phyloP scores from a whole-genome alignment of 2,888 invertebrate genomes.

The Cyrtodaria siliqua region DNA sequence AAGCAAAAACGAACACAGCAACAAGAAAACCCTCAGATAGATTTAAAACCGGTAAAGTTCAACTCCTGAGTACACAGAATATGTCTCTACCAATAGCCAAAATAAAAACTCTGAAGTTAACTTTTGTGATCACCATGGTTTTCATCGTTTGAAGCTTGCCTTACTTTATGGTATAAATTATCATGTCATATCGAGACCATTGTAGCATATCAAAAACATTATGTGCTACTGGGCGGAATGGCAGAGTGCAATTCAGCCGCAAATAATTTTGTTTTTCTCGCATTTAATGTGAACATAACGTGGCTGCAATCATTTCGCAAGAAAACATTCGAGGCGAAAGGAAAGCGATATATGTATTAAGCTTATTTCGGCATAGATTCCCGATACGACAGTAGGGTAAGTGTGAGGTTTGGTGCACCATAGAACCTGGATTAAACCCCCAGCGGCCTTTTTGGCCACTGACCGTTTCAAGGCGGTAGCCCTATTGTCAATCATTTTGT shows the following conservation, averaged over 20 bases:
- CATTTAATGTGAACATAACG: constrained; percentile 79
- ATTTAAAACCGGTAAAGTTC: constrained; percentile 67
- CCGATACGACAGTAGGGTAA: too few relatives aligned
- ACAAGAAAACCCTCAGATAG: constrained; percentile 46
- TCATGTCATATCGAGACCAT: constrained; percentile 82
- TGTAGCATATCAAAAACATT: constrained; percentile 67
- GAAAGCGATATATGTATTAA: constrained; percentile 52
- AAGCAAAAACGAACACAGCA: constrained; percentile 69
- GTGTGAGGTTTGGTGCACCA: too few relatives aligned
- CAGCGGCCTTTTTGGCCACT: too few relatives aligned
- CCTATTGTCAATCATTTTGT: too few relatives aligned
- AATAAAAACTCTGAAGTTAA: constrained; percentile 85
- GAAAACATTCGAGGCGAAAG: constrained; percentile 34
- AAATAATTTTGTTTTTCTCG: constrained; percentile 84
- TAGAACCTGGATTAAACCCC: too few relatives aligned
- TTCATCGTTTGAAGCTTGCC: constrained; percentile 71
- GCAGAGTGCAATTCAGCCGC: constrained; percentile 84
- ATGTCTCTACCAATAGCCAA: constrained; percentile 85
- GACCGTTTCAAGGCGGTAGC: too few relatives aligned
- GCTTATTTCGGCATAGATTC: constrained; percentile 55
- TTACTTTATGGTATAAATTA: constrained; percentile 78
- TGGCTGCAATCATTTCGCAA: constrained; percentile 44
- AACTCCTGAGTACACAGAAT: constrained; percentile 81
- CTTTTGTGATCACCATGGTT: constrained; percentile 81
- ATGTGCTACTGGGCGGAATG: constrained; percentile 81